phyloP scores from a whole-genome alignment of 2,888 invertebrate species.

The Microctonus brassicae region DNA sequence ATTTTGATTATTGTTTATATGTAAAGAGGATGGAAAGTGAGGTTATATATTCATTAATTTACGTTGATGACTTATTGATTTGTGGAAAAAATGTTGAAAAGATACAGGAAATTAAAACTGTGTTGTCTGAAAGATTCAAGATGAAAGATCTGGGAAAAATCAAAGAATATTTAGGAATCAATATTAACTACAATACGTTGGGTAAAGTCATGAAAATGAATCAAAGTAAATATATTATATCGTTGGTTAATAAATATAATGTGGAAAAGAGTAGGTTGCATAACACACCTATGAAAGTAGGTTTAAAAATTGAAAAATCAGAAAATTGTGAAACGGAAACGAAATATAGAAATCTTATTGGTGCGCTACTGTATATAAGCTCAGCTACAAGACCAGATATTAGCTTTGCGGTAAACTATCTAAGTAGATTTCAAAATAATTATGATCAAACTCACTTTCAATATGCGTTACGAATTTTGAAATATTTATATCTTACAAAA shows the following conservation, averaged over 20 bases:
- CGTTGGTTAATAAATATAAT: background rate
- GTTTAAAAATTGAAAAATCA: slow-evolving; percentile 11
- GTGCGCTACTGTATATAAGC: slow-evolving; percentile 18
- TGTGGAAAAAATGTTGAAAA: background rate
- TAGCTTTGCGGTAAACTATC: slow-evolving; percentile 8
- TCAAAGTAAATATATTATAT: background rate
- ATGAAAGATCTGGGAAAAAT: slow-evolving; percentile 24
- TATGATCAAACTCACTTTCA: background rate
- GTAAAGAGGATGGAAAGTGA: background rate
- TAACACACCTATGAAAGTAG: background rate
- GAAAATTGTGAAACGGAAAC: background rate
- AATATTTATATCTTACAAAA: slow-evolving; percentile 7
- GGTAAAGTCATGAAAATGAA: background rate
- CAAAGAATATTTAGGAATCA: slow-evolving; percentile 8
- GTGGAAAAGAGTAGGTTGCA: slow-evolving; percentile 5
- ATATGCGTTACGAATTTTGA: background rate
- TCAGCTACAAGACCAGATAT: slow-evolving; percentile 21
- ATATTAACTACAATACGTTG: slow-evolving; percentile 3
- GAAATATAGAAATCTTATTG: slow-evolving; percentile 15
- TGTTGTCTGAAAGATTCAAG: background rate
- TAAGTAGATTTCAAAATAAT: slow-evolving; percentile 18
- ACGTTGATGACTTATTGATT: slow-evolving; percentile 16
- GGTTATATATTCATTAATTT: background rate
- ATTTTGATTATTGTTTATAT: slow-evolving; percentile 15
- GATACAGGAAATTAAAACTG: background rate